A percentile compares a stretch with the other conserved stretches of the same genome.
Evolutionary conservation across 1,140 invertebrate species (phyloP).

Genomic region (Chelonus insularis): DNA sequence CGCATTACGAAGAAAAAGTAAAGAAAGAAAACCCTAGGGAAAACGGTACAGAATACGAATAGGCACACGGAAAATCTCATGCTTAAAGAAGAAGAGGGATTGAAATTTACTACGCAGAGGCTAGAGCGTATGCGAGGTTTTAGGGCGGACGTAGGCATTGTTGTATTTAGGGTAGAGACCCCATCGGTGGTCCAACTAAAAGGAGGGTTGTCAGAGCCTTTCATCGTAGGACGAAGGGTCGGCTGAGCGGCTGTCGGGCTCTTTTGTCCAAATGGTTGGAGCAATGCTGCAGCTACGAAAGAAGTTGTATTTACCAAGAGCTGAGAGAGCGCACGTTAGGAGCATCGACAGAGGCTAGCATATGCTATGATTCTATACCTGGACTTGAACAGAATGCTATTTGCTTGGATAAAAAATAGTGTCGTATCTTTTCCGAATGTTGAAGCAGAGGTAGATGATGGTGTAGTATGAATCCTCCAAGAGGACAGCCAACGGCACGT

Average conservation of each 20-base stretch:
- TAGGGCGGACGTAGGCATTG: constrained; percentile 31
- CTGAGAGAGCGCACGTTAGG: not conserved
- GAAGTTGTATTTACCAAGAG: constrained; percentile 23
- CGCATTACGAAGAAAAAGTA: constrained; percentile 20
- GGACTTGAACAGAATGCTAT: too few relatives aligned
- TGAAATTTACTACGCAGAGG: not conserved
- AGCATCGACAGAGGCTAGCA: not conserved
- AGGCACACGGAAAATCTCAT: not conserved
- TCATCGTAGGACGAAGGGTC: constrained; percentile 36
- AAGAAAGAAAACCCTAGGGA: constrained; percentile 1
- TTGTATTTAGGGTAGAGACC: constrained; percentile 35
- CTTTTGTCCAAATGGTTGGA: constrained; percentile 42
- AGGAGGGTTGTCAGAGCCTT: constrained; percentile 44
- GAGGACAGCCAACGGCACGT: not conserved
- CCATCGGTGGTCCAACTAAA: constrained; percentile 29
- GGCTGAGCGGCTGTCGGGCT: constrained; percentile 32
- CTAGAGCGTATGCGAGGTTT: not conserved
- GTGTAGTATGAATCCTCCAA: not conserved
- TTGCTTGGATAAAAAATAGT: too few relatives aligned
- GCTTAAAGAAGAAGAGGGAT: not conserved
- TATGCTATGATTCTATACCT: too few relatives aligned
- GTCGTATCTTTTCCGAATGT: too few relatives aligned
- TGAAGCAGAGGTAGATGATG: too few relatives aligned
- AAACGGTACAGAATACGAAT: not conserved
- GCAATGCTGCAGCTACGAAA: constrained; percentile 21